Evolutionary conservation across 1,140 invertebrate species (phyloP).

Genomic region (Gryllus bimaculatus): DNA sequence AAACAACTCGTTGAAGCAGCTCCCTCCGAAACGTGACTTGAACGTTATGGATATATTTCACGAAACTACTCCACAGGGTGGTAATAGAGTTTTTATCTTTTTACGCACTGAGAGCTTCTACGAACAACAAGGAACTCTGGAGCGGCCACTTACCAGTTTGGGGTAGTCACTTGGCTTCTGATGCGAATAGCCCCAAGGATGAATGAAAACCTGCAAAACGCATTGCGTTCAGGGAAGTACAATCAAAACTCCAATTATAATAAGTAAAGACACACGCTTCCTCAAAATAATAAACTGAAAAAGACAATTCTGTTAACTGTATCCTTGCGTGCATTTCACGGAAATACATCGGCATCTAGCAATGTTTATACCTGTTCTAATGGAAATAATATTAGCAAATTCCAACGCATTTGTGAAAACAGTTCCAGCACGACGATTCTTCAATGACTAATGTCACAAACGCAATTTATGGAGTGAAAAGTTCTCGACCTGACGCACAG

Average conservation of each 20-base stretch:
- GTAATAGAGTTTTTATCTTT: background rate
- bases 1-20: no score
- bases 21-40: background rate
- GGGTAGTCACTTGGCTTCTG: background rate
- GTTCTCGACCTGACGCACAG: no score
- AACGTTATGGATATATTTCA: background rate
- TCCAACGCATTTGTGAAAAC: no score
- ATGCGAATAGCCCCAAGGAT: background rate
- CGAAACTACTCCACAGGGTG: background rate
- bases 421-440: no score
- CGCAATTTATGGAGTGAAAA: no score
- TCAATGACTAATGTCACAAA: no score
- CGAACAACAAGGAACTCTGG: background rate
- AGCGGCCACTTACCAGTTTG: background rate
- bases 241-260: background rate
- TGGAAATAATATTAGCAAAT: background rate
- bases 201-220: background rate
- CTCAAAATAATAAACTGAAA: background rate
- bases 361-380: background rate
- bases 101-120: background rate
- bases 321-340: background rate
- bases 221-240: no score
- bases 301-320: background rate
- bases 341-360: background rate
- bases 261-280: background rate